phyloP scores from a whole-genome alignment of 2,797 vertebrate genomes.

The Rhincodon typus region DNA sequence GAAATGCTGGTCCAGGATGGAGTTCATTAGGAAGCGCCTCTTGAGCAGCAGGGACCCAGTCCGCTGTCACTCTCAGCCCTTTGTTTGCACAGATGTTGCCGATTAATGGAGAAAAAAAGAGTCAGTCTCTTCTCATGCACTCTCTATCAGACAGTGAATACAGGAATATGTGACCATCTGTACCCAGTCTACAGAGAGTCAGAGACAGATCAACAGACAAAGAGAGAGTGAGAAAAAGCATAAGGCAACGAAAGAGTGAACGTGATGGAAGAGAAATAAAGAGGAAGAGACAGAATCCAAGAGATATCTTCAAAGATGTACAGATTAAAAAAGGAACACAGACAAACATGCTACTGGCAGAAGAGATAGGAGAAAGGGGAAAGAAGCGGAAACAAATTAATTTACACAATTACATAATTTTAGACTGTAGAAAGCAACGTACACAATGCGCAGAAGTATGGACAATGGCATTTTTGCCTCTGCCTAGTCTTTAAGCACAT shows the following conservation, averaged over 20 bases:
- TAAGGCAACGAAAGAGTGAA: conserved; percentile 1
- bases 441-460: neutral
- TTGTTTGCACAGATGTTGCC: conserved; percentile 75
- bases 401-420: conserved; percentile 17
- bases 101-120: conserved; percentile 61
- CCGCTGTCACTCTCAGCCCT: conserved; percentile 67
- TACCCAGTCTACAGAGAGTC: conserved; percentile 65
- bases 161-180: conserved; percentile 44
- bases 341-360: neutral
- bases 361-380: neutral
- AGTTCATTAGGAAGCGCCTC: conserved; percentile 68
- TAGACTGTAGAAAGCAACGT: neutral
- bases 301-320: neutral
- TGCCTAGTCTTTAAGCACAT: neutral
- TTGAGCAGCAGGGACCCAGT: conserved; percentile 71
- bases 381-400: neutral
- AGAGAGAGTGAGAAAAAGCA: conserved; percentile 45
- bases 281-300: conserved; percentile 15
- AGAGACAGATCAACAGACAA: conserved; percentile 51
- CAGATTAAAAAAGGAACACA: neutral
- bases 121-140: conserved; percentile 71
- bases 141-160: conserved; percentile 46
- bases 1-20: conserved; percentile 72
- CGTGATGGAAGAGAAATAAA: neutral
- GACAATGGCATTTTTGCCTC: neutral